Evolutionary conservation across 2,888 invertebrate species (phyloP).

Genomic region (Dynastes tityus): DNA sequence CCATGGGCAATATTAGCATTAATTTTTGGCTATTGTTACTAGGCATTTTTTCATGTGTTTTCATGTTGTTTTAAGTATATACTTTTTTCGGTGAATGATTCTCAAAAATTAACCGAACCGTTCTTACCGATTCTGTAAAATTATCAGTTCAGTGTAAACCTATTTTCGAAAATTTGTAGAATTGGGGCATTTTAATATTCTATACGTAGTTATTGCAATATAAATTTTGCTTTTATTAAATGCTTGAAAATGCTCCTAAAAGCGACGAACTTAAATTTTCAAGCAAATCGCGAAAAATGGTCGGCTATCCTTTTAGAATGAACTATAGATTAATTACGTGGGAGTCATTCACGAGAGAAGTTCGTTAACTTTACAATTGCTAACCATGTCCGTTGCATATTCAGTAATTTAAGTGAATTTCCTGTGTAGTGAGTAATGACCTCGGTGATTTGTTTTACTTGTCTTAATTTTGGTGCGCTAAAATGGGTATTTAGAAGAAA

Average conservation of each 20-base stretch:
- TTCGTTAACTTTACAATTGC: constrained; percentile 30
- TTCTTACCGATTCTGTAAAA: no score
- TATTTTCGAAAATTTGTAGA: no score
- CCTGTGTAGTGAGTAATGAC: constrained; percentile 4
- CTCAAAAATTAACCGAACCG: no score
- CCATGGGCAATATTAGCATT: no score
- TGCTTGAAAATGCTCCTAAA: neutral
- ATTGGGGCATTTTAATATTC: no score
- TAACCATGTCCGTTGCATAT: constrained; percentile 12
- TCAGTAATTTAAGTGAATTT: constrained; percentile 39
- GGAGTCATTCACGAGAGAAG: constrained; percentile 14
- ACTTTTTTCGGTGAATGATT: no score
- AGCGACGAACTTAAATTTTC: neutral
- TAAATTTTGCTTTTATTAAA: no score
- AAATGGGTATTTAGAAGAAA: neutral
- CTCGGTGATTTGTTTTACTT: constrained; percentile 1
- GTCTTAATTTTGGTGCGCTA: neutral
- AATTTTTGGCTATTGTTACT: no score
- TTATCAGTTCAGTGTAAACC: no score
- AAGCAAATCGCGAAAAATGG: neutral
- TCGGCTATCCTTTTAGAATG: neutral
- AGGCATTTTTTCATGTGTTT: no score
- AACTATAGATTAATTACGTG: constrained; percentile 21
- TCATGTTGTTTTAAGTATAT: no score
- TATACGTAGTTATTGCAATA: no score